Conservation (phyloP, 2,888 invertebrate species). For the Meliscaeva auricollis region DNA sequence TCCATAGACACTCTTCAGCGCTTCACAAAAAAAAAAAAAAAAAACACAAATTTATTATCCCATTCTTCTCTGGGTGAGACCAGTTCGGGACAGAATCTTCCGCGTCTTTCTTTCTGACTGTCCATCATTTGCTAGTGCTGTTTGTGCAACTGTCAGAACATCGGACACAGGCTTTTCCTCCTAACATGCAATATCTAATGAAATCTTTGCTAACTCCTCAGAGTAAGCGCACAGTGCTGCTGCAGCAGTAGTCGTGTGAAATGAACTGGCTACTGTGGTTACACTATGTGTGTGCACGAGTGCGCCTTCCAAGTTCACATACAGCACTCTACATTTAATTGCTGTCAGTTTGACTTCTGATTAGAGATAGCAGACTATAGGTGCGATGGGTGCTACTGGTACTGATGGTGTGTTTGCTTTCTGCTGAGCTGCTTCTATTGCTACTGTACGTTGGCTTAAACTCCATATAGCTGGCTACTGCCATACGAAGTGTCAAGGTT, state of each 20-base stretch:
- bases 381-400: slow-evolving; percentile 62
- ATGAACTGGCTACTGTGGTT: slow-evolving; percentile 52
- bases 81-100: slow-evolving; percentile 53
- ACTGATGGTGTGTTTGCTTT: background rate
- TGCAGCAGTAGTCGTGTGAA: slow-evolving; percentile 44
- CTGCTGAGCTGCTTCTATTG: too few relatives aligned
- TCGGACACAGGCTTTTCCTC: slow-evolving; percentile 49
- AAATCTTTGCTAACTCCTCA: slow-evolving; percentile 44
- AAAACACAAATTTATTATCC: slow-evolving; percentile 64
- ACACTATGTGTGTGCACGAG: slow-evolving; percentile 49
- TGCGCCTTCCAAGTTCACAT: slow-evolving; percentile 41
- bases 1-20: slow-evolving; percentile 30
- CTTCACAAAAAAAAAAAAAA: slow-evolving; percentile 34
- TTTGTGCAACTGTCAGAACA: slow-evolving; percentile 67
- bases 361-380: slow-evolving; percentile 60
- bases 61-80: slow-evolving; percentile 56
- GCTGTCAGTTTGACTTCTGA: slow-evolving; percentile 75
- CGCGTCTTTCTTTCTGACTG: slow-evolving; percentile 60
- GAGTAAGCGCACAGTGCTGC: background rate
- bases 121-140: slow-evolving; percentile 58
- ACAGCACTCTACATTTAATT: slow-evolving; percentile 74
- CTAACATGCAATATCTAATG: slow-evolving; percentile 65
- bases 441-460: background rate
- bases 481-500: slow-evolving; percentile 69
- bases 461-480: slow-evolving; percentile 34